Evolutionary conservation across 2,113 vertebrate genomes (phyloP), one percentile per base, ranked within the genome.

Genomic region (Todiramphus saurophagus): DNA sequence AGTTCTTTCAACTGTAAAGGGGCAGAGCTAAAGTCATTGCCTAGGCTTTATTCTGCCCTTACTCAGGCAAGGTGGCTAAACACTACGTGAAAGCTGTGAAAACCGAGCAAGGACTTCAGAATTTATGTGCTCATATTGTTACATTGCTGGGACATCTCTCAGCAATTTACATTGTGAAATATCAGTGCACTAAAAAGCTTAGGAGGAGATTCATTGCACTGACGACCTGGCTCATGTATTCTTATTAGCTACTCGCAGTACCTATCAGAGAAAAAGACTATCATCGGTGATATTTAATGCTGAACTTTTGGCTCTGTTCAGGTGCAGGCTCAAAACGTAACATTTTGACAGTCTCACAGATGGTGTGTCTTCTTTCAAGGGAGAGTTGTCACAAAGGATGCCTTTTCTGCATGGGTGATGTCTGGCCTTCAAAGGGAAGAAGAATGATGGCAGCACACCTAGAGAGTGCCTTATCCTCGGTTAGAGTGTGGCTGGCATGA

Each of bases 131-230:
- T 64, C 15, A 2, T 68, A 72, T 82, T 82, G 31, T 66, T 82
- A 66, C 15, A 11, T 55, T 76, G 20, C 95, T 85, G 55, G 59
- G 51, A 78, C 83, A 83, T 76, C 62, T 91, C 74, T 87, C 58
- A 58, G 48, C 1, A 3, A 80, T 85, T 79, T 87, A 46, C 63
- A 18, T 1, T 68, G 62, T 62, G 33, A 94, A 83, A 83, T 91
- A 91, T 39, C 77, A 73, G 13, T 28, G 44, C 74, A 51, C 69
- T 93, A 31, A 92, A 85, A 87, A 94, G 44, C 91, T 94, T 80
- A 91, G 74, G 66, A 83, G 83, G 66, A 94, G 10, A 67, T 81
- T 91, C 83, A 39, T 41, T 64, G 48, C 56, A 30, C 9, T 83
- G 95, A 55, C 81, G 85, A 37, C 37, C 43, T 50, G 60, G 77